A percentile compares a stretch with the other conserved stretches of the same genome.
phyloP scores from a whole-genome alignment of 2,888 invertebrate genomes.

The Leptinotarsa peninsularis region DNA sequence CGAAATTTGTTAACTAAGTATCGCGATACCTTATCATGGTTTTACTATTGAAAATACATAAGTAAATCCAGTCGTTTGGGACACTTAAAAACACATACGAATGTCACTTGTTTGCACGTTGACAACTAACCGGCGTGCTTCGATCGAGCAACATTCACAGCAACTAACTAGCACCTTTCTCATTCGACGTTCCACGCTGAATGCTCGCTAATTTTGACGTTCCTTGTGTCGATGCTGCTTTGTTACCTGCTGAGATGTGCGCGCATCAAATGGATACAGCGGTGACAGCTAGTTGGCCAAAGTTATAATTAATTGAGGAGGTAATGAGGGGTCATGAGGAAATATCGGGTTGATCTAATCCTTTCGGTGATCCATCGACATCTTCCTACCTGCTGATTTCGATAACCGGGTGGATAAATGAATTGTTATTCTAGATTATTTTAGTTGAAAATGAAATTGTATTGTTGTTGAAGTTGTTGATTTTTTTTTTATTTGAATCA shows the following conservation, averaged over 20 bases:
- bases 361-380: not conserved
- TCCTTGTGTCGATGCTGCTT: not conserved
- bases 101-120: slow-evolving; percentile 18
- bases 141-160: not conserved
- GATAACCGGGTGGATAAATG: not conserved
- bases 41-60: not conserved
- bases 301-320: slow-evolving; percentile 2
- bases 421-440: not conserved
- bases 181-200: not conserved
- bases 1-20: not conserved
- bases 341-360: not conserved
- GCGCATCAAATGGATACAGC: slow-evolving; percentile 1
- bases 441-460: no score
- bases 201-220: not conserved
- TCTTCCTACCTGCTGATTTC: not conserved
- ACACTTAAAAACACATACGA: not conserved
- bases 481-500: no score
- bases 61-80: not conserved
- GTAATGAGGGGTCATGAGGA: slow-evolving; percentile 5
- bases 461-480: no score
- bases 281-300: not conserved
- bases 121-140: not conserved
- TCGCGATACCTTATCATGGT: not conserved
- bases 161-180: not conserved
- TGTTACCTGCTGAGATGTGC: slow-evolving; percentile 9